Percentiles rank a stretch among this genome's conserved stretches.
These are phyloP conservation scores for Lanius ludovicianus DNA, from an alignment of 2,113 vertebrate genomes.

Conservation along the genomic window DNA sequence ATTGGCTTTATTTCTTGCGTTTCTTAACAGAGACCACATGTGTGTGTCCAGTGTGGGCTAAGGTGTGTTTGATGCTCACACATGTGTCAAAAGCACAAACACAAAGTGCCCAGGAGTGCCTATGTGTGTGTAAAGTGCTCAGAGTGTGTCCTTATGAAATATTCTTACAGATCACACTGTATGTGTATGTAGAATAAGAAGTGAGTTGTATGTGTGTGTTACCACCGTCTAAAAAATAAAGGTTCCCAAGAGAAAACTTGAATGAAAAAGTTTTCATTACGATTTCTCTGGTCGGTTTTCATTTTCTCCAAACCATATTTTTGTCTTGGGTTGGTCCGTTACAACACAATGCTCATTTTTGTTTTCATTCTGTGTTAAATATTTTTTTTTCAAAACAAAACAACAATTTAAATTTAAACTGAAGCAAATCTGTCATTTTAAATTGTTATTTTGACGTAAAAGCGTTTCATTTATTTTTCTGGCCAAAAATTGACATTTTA, in stretches of 20 bases:
- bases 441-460: conserved; percentile 32
- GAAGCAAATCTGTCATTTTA: conserved; percentile 33
- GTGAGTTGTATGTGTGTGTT: rapidly evolving
- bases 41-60: not conserved
- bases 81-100: not conserved
- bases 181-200: not conserved
- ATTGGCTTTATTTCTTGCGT: conserved; percentile 50
- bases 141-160: not conserved
- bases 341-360: conserved; percentile 26
- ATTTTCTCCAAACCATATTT: not conserved
- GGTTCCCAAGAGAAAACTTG: not conserved
- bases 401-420: conserved; percentile 15
- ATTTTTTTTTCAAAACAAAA: conserved; percentile 25
- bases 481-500: conserved; percentile 35
- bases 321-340: not conserved
- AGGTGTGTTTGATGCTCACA: not conserved
- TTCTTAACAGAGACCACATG: conserved; percentile 60
- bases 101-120: not conserved
- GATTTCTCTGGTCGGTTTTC: not conserved
- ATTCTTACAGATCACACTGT: not conserved
- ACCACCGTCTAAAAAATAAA: not conserved
- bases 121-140: not conserved
- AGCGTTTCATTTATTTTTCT: conserved; percentile 37
- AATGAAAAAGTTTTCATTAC: conserved; percentile 5
- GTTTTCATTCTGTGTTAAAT: not conserved